Evolutionary conservation across 2,113 vertebrate species (phyloP), one percentile per base, ranked within the genome.

Genomic region (Thalassarche chlororhynchos): DNA sequence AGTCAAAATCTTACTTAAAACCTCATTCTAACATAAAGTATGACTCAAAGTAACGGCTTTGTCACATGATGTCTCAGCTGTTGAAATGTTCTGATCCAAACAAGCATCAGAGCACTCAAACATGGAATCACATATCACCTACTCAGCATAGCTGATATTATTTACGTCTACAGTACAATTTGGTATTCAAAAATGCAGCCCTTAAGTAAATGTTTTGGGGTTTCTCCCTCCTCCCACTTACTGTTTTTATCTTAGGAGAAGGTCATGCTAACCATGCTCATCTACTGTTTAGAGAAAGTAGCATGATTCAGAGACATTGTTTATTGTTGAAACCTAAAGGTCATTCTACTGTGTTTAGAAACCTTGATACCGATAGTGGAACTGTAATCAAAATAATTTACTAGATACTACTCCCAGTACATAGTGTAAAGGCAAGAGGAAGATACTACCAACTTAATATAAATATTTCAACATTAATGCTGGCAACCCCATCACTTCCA

Each of bases 71-170:
- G 57, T 26, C 71, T 86, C 96, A 97, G 97, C 97, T 97, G 94
- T 88, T 68, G 15, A 91, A 84, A 55, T 51, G 88, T 69, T 94
- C 91, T 86, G 60, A 91, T 68, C 44, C 79, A 95, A 96, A 93
- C 87, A 85, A 93, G 42, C 88, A 94, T 57, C 84, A 92, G 44
- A 64, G 74, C 71, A 76, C 47, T 82, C 55, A 57, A 87, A 84
- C 38, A 36, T 14, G 72, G 98, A 93, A 71, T 97, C 96, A 94
- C 55, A 78, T 98, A 97, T 95, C 98, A 97, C 78, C 92, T 94
- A 91, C 92, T 94, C 14, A 1, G 96, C 96, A 94, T 6, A 80
- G 90, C 90, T 93, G 62, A 1, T 66, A 76, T 91, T 77, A 91
- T 88, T 97, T 93, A 91, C 1, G 5, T 78, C 79, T 36, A 47